Evolutionary conservation across 2,797 vertebrate genomes (phyloP).

Genomic region (Notolabrus celidotus): DNA sequence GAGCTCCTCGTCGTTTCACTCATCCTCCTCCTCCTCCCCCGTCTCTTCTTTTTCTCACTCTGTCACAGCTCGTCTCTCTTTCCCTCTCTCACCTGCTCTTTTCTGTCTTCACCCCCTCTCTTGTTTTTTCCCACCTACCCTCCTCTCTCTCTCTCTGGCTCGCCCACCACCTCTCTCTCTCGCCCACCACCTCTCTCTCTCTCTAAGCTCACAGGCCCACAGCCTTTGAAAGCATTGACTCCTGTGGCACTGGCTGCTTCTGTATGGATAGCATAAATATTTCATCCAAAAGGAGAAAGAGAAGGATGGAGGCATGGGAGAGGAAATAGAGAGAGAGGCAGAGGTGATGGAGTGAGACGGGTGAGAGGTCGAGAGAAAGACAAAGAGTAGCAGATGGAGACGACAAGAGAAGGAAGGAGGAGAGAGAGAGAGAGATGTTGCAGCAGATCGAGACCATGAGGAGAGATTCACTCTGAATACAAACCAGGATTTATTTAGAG

Average conservation of each 20-base stretch:
- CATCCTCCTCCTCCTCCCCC: conserved; percentile 33
- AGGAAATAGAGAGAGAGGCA: not conserved
- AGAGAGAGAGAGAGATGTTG: conserved; percentile 30
- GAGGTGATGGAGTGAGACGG: conserved; percentile 34
- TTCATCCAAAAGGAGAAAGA: conserved; percentile 59
- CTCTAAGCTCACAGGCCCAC: conserved; percentile 56
- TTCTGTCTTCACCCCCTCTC: conserved; percentile 10
- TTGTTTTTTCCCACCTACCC: not conserved
- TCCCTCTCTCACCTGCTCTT: conserved; percentile 22
- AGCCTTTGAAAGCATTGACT: conserved; percentile 72
- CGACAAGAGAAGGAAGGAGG: not conserved
- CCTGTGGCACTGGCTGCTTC: conserved; percentile 63
- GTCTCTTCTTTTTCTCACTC: conserved; percentile 37
- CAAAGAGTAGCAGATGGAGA: conserved; percentile 26
- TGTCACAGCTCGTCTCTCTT: conserved; percentile 25
- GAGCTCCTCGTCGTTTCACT: conserved; percentile 36
- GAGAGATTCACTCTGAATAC: conserved; percentile 56
- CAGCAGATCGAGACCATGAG: conserved; percentile 17
- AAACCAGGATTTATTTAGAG: conserved; percentile 38
- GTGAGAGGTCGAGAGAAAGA: conserved; percentile 40
- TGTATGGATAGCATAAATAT: conserved; percentile 78
- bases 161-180: conserved; percentile 8
- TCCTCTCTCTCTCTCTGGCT: not conserved
- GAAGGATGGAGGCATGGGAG: not conserved
- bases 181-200: not conserved